Conservation (phyloP, 2,113 vertebrate genomes). For the Nipponia nippon region DNA sequence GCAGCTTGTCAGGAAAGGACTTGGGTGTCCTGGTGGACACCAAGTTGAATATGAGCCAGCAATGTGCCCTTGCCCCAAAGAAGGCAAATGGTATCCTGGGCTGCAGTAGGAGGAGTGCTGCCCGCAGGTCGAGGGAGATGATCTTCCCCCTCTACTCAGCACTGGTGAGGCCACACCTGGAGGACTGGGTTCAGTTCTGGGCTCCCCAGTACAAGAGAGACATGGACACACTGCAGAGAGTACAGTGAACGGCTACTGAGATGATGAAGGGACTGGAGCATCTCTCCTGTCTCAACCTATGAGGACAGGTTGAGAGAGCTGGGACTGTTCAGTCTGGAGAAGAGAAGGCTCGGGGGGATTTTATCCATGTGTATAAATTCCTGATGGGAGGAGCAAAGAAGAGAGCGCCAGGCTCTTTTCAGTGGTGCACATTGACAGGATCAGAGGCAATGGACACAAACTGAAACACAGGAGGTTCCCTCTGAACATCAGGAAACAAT, state of each 20-base stretch:
- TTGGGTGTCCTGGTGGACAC: not conserved
- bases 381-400: not conserved
- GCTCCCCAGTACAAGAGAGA: not conserved
- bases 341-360: not conserved
- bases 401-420: not conserved
- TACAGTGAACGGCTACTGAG: rapidly evolving
- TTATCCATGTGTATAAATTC: not conserved
- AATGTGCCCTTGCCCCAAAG: not conserved
- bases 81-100: not conserved
- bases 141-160: not conserved
- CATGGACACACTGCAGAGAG: rapidly evolving
- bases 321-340: not conserved
- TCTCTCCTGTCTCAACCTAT: not conserved
- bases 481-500: not conserved
- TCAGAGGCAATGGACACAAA: not conserved
- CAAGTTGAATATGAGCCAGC: not conserved
- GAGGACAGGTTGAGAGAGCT: not conserved
- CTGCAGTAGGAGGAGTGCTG: not conserved
- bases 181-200: not conserved
- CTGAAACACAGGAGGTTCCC: not conserved
- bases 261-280: not conserved
- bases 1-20: not conserved
- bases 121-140: not conserved
- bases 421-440: not conserved
- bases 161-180: not conserved